Conservation (phyloP, 1,140 invertebrate species). For the Bombus breviceps region DNA sequence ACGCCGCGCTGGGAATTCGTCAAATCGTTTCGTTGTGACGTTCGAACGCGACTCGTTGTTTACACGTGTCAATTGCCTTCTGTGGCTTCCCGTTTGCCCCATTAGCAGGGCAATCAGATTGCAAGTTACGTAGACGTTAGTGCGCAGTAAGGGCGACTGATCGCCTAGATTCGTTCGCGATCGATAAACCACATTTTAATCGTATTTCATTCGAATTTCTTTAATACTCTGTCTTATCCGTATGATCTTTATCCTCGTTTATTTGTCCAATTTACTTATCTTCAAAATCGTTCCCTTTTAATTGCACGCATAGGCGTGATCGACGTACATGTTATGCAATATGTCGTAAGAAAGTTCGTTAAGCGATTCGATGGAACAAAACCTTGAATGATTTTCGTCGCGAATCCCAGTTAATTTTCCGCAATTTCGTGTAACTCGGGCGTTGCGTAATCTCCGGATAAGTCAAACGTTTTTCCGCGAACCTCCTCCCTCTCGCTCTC, state of each 20-base stretch:
- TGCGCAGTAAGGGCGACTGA: conserved; percentile 27
- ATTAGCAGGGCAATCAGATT: conserved; percentile 46
- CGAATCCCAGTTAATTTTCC: conserved; percentile 12
- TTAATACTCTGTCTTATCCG: too few species aligned
- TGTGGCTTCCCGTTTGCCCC: conserved; percentile 37
- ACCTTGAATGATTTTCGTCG: conserved; percentile 30
- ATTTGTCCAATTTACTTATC: too few species aligned
- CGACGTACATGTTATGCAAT: background rate
- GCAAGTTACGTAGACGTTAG: conserved; percentile 33
- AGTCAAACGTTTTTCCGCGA: background rate
- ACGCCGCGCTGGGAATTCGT: background rate
- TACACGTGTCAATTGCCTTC: conserved; percentile 45
- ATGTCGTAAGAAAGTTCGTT: conserved; percentile 7
- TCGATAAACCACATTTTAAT: background rate
- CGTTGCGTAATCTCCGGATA: background rate
- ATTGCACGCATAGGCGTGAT: background rate
- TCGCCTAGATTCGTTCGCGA: background rate
- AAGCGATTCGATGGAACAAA: conserved; percentile 17
- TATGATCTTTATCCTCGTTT: background rate
- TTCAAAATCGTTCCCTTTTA: background rate
- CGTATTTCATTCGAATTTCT: background rate
- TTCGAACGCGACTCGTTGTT: conserved; percentile 24
- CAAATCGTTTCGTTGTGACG: background rate
- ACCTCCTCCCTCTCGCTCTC: background rate
- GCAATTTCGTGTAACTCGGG: background rate